Evolutionary conservation across 2,797 vertebrate genomes (phyloP).

Genomic region (Oreochromis mossambicus): DNA sequence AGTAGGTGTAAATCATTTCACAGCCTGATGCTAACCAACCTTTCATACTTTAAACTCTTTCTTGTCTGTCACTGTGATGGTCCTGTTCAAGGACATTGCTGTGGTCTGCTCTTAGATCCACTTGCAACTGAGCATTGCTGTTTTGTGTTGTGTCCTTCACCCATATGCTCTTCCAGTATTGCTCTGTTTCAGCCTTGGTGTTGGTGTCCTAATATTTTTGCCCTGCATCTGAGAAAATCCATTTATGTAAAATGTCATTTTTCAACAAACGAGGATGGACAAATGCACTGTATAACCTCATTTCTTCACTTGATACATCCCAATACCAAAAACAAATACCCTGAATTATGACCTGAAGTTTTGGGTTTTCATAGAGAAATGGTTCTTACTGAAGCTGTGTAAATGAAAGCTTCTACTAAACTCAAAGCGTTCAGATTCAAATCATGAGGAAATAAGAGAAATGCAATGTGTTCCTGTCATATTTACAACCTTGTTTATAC

Average conservation of each 20-base stretch:
- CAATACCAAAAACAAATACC: not conserved
- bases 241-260: not conserved
- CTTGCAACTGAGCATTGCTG: not conserved
- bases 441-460: not conserved
- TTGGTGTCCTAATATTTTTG: not conserved
- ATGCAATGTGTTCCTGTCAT: not conserved
- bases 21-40: not conserved
- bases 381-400: not conserved
- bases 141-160: not conserved
- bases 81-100: not conserved
- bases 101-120: not conserved
- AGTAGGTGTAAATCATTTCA: not conserved
- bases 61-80: not conserved
- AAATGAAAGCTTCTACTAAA: not conserved
- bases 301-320: not conserved
- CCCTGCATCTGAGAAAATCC: not conserved
- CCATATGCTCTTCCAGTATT: not conserved
- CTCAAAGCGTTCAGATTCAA: not conserved
- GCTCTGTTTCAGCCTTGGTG: not conserved
- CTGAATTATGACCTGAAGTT: not conserved
- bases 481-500: not conserved
- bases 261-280: not conserved
- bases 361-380: not conserved
- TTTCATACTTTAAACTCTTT: not conserved
- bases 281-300: not conserved